These are phyloP conservation scores for Anoplolepis gracilipes DNA, from an alignment of 1,140 invertebrate species.

Conservation along the genomic window DNA sequence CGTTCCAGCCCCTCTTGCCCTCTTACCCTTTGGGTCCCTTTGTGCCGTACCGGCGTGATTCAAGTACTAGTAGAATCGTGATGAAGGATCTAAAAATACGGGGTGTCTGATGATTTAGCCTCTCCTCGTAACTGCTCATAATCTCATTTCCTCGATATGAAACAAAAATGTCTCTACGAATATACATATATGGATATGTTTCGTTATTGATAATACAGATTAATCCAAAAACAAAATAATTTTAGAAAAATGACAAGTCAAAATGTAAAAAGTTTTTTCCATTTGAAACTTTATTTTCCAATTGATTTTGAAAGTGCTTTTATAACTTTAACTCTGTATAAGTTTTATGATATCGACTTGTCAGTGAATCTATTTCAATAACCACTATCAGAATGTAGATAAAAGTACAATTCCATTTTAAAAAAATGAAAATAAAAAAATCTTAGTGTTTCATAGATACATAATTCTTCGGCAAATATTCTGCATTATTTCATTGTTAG, in stretches of 20 bases:
- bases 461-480: too few species aligned
- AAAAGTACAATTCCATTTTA: too few species aligned
- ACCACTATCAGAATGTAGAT: not conserved
- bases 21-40: slow-evolving; percentile 50
- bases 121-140: not conserved
- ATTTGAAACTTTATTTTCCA: not conserved
- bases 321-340: not conserved
- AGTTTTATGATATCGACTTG: not conserved
- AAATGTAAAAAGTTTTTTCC: not conserved
- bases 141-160: not conserved
- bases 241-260: not conserved
- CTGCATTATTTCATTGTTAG: too few species aligned
- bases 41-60: slow-evolving; percentile 40
- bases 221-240: not conserved
- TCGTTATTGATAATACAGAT: slow-evolving; percentile 4
- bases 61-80: slow-evolving; percentile 38
- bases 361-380: not conserved
- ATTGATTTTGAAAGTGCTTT: slow-evolving; percentile 9
- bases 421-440: too few species aligned
- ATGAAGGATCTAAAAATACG: slow-evolving; percentile 41
- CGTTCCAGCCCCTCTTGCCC: not conserved
- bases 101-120: slow-evolving; percentile 16
- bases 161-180: not conserved
- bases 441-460: too few species aligned
- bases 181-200: not conserved